phyloP scores from a whole-genome alignment of 2,888 invertebrate genomes.

The Allophyes oxyacanthae region DNA sequence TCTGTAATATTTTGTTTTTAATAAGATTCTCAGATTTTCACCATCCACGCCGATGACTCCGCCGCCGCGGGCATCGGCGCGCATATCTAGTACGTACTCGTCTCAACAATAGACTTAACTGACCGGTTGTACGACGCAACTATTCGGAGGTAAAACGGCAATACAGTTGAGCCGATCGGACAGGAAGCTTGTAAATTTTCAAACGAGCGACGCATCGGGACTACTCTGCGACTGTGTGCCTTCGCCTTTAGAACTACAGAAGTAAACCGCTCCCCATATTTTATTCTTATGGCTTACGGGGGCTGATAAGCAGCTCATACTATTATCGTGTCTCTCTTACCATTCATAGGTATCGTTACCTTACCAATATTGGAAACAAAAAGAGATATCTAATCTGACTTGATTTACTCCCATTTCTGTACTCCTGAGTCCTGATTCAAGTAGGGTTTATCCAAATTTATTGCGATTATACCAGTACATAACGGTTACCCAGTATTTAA shows the following conservation, averaged over 20 bases:
- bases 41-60: too few relatives aligned
- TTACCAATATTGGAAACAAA: slow-evolving; percentile 56
- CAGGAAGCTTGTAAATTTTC: too few relatives aligned
- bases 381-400: slow-evolving; percentile 62
- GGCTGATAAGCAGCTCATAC: slow-evolving; percentile 27
- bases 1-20: too few relatives aligned
- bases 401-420: slow-evolving; percentile 65
- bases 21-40: too few relatives aligned
- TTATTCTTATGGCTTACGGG: slow-evolving; percentile 31
- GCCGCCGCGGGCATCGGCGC: too few relatives aligned
- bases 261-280: slow-evolving; percentile 24
- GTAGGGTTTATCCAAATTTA: slow-evolving; percentile 61
- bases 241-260: slow-evolving; percentile 13
- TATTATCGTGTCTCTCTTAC: slow-evolving; percentile 30
- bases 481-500: slow-evolving; percentile 51
- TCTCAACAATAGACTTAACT: too few relatives aligned
- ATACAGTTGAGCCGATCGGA: too few relatives aligned
- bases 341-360: slow-evolving; percentile 11
- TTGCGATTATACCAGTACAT: slow-evolving; percentile 56
- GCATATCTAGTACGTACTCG: too few relatives aligned
- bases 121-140: too few relatives aligned
- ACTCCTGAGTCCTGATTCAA: slow-evolving; percentile 44
- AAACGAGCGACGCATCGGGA: too few relatives aligned
- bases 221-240: neutral
- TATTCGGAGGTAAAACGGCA: too few relatives aligned